Conservation (phyloP, 2,888 invertebrate genomes). For the Mimachlamys varia region DNA sequence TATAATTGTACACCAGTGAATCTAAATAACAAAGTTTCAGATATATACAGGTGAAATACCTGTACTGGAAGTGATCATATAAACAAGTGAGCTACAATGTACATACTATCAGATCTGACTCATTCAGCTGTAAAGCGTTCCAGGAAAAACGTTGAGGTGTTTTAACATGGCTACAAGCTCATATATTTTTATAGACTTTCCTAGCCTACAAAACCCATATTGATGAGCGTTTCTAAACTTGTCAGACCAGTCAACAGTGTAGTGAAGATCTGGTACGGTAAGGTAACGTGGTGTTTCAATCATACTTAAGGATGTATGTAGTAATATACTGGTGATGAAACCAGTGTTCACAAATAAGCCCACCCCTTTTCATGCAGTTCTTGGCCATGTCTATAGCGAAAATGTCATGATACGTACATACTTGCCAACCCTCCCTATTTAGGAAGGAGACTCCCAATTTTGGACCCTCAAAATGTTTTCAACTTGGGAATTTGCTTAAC, state of each 20-base stretch:
- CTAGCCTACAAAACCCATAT: neutral
- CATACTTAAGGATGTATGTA: too few species aligned
- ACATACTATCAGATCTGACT: slow-evolving; percentile 2
- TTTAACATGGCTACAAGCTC: neutral
- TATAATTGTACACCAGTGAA: neutral
- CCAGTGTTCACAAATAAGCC: too few species aligned
- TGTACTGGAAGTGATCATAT: neutral
- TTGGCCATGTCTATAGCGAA: too few species aligned
- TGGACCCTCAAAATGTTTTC: too few species aligned
- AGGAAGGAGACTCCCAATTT: too few species aligned
- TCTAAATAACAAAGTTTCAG: neutral
- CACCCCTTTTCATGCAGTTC: too few species aligned
- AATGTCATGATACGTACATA: too few species aligned
- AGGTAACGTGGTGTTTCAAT: too few species aligned
- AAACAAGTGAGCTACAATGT: neutral
- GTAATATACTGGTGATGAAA: too few species aligned
- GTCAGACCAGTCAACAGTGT: neutral
- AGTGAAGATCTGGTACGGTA: neutral
- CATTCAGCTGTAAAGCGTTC: neutral
- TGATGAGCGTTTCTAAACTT: neutral
- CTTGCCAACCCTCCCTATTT: too few species aligned
- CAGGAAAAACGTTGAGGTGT: neutral
- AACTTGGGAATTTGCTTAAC: too few species aligned
- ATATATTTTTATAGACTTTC: neutral
- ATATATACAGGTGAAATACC: neutral